Evolutionary conservation across 2,113 vertebrate species (phyloP).

Genomic region (Nipponia nippon): DNA sequence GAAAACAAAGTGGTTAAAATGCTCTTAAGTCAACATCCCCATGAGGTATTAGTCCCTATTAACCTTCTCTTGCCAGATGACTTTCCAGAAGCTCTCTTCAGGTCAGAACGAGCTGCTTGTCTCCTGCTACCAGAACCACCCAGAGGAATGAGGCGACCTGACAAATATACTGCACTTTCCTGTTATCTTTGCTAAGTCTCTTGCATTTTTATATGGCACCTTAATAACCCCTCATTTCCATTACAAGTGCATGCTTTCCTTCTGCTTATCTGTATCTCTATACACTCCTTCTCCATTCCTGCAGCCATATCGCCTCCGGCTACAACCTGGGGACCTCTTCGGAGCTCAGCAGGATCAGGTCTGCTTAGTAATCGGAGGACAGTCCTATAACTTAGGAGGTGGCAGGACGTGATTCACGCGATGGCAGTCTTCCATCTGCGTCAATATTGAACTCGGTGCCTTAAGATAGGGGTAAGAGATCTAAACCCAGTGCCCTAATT

Average conservation of each 20-base stretch:
- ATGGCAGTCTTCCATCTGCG: slow-evolving; percentile 16
- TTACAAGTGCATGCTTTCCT: slow-evolving; percentile 69
- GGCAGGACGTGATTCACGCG: slow-evolving; percentile 22
- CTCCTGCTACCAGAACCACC: slow-evolving; percentile 37
- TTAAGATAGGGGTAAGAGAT: slow-evolving; percentile 4
- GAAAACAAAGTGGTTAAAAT: not conserved
- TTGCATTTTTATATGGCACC: slow-evolving; percentile 71
- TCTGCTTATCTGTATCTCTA: slow-evolving; percentile 46
- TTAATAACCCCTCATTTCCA: slow-evolving; percentile 75
- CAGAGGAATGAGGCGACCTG: slow-evolving; percentile 28
- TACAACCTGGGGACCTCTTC: not conserved
- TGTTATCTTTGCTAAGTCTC: slow-evolving; percentile 48
- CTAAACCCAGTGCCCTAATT: slow-evolving; percentile 4
- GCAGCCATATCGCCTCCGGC: slow-evolving; percentile 11
- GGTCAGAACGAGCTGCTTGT: not conserved
- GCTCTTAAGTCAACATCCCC: not conserved
- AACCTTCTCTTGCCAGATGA: not conserved
- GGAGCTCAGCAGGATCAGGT: not conserved
- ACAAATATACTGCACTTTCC: slow-evolving; percentile 19
- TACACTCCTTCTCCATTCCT: slow-evolving; percentile 50
- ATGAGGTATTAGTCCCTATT: not conserved
- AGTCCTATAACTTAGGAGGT: not conserved
- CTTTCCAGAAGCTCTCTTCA: slow-evolving; percentile 28
- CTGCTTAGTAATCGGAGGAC: not conserved
- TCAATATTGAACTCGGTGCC: slow-evolving; percentile 27